phyloP scores from a whole-genome alignment of 2,113 vertebrate species.

The Rutilus rutilus region DNA sequence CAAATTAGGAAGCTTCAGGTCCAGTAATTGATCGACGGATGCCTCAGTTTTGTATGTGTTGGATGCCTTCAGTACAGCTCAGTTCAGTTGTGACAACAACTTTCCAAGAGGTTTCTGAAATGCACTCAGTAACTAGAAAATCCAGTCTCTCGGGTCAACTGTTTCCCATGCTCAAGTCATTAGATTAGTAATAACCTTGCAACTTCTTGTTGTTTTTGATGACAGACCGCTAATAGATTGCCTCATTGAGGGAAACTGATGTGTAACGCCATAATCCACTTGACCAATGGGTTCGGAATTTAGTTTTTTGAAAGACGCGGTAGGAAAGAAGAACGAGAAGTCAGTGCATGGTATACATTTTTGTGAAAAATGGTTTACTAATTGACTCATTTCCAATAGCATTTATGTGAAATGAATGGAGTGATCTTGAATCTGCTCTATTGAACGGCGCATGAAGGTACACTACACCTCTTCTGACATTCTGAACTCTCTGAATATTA shows the following conservation, averaged over 20 bases:
- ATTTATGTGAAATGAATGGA: not conserved
- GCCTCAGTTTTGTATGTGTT: not conserved
- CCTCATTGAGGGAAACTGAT: not conserved
- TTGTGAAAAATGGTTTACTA: not conserved
- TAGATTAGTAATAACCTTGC: not conserved
- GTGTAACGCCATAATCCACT: not conserved
- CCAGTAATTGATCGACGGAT: not conserved
- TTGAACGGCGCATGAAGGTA: not conserved
- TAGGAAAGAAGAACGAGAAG: not conserved
- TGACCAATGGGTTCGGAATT: not conserved
- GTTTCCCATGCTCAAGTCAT: conserved; percentile 41
- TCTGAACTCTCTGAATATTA: not conserved
- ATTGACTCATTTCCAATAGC: not conserved
- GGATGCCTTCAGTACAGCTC: not conserved
- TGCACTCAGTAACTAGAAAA: conserved; percentile 33
- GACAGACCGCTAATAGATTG: not conserved
- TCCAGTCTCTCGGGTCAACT: conserved; percentile 37
- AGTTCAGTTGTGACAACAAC: not conserved
- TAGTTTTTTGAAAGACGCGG: not conserved
- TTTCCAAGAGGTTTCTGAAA: conserved; percentile 1
- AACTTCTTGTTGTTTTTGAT: not conserved
- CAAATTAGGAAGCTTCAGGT: conserved; percentile 6
- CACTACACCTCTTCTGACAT: not conserved
- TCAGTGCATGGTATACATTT: not conserved
- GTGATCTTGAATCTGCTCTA: not conserved